Conservation (phyloP, 1,140 invertebrate genomes). For the Zaprionus tsacasi region DNA sequence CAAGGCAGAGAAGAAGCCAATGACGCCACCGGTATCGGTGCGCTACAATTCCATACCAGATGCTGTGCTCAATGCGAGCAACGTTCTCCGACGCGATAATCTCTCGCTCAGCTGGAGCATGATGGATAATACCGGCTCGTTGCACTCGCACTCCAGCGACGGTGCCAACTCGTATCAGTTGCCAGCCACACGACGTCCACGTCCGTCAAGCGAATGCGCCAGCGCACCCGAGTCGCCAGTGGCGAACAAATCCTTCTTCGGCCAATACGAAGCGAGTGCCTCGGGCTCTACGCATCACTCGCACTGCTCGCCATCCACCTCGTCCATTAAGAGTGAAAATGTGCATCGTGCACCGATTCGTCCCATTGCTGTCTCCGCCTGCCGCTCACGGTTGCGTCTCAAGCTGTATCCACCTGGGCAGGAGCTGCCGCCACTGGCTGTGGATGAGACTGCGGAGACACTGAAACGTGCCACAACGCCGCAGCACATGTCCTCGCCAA, state of each 20-base stretch:
- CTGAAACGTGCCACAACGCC: slow-evolving; percentile 73
- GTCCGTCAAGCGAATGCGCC: slow-evolving; percentile 71
- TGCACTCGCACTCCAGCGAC: slow-evolving; percentile 70
- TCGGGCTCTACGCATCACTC: slow-evolving; percentile 40
- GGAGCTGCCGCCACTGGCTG: slow-evolving; percentile 60
- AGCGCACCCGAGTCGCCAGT: slow-evolving; percentile 81
- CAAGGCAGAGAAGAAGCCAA: slow-evolving; percentile 76
- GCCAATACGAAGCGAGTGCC: slow-evolving; percentile 44
- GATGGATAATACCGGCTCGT: slow-evolving; percentile 71
- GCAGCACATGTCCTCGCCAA: slow-evolving; percentile 83
- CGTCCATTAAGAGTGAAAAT: slow-evolving; percentile 63
- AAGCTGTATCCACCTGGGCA: slow-evolving; percentile 81
- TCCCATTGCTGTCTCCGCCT: slow-evolving; percentile 80
- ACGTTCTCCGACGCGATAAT: slow-evolving; percentile 66
- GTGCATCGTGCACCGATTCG: slow-evolving; percentile 68
- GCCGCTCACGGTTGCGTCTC: slow-evolving; percentile 75
- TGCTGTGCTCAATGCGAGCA: slow-evolving; percentile 40
- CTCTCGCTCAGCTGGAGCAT: slow-evolving; percentile 77
- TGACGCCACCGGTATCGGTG: slow-evolving; percentile 79
- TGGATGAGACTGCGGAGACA: slow-evolving; percentile 37
- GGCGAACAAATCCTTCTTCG: slow-evolving; percentile 70
- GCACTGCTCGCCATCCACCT: slow-evolving; percentile 62
- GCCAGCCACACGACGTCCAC: slow-evolving; percentile 40
- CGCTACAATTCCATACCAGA: slow-evolving; percentile 83
- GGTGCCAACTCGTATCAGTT: slow-evolving; percentile 49